Conservation (phyloP, 2,888 invertebrate genomes). For the Neoscelio sp. region DNA sequence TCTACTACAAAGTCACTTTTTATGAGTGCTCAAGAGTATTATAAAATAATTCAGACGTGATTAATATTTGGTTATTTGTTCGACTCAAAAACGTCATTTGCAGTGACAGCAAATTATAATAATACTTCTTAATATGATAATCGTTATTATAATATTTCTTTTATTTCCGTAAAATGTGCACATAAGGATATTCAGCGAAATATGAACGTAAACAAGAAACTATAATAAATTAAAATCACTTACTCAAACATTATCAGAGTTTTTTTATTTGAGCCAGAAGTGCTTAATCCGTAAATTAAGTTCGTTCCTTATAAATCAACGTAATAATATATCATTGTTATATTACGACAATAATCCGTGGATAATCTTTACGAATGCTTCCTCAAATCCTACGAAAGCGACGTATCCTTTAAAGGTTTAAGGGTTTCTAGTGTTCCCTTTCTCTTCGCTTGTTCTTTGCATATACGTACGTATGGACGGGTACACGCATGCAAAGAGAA, state of each 20-base stretch:
- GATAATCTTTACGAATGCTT: conserved; percentile 57
- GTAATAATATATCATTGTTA: conserved; percentile 51
- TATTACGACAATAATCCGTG: conserved; percentile 54
- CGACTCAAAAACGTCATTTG: no score
- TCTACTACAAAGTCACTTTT: no score
- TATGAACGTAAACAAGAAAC: no score
- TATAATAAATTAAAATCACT: conserved; percentile 10
- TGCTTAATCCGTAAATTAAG: conserved; percentile 39
- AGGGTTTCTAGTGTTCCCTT: conserved; percentile 37
- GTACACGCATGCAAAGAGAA: conserved; percentile 38
- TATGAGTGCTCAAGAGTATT: no score
- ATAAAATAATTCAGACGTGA: no score
- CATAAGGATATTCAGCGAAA: no score
- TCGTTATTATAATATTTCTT: no score
- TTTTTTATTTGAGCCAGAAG: conserved; percentile 25
- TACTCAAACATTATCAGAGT: conserved; percentile 12
- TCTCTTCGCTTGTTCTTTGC: conserved; percentile 37
- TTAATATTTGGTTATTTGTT: no score
- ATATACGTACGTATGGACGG: conserved; percentile 37
- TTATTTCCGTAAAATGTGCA: no score
- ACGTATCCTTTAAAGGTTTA: conserved; percentile 50
- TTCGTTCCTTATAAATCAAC: conserved; percentile 48
- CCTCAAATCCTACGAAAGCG: conserved; percentile 45
- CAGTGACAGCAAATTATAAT: no score
- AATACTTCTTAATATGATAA: no score